Conservation (phyloP, 2,113 vertebrate genomes). For the Pseudonaja textilis region DNA sequence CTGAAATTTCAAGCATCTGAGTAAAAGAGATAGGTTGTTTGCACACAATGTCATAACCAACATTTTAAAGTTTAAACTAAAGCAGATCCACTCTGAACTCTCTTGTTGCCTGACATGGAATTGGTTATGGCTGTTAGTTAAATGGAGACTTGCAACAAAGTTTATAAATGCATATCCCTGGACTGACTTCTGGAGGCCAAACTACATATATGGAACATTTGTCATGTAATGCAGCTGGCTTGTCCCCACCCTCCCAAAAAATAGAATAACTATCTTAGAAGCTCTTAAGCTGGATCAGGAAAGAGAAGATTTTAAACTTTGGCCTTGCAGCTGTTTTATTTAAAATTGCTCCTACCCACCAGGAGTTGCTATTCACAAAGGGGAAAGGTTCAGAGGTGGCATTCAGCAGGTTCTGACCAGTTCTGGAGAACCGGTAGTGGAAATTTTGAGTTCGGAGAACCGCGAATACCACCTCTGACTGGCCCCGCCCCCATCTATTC, state of each 20-base stretch:
- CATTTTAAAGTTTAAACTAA: background rate
- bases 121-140: background rate
- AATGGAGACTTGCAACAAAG: background rate
- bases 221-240: background rate
- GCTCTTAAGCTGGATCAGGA: background rate
- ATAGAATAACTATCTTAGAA: background rate
- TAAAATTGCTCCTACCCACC: no score
- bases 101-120: background rate
- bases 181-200: background rate
- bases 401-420: no score
- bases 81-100: background rate
- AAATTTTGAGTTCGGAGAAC: no score
- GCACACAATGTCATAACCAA: background rate
- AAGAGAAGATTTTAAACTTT: background rate
- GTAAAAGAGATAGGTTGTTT: background rate
- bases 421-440: no score
- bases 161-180: background rate
- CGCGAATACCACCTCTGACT: no score
- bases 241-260: background rate
- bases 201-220: background rate
- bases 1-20: background rate
- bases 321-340: no score
- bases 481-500: no score
- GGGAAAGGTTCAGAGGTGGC: no score
- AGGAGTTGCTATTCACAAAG: no score